Conservation (phyloP, 2,113 vertebrate species). For the Seriola dumerili region DNA sequence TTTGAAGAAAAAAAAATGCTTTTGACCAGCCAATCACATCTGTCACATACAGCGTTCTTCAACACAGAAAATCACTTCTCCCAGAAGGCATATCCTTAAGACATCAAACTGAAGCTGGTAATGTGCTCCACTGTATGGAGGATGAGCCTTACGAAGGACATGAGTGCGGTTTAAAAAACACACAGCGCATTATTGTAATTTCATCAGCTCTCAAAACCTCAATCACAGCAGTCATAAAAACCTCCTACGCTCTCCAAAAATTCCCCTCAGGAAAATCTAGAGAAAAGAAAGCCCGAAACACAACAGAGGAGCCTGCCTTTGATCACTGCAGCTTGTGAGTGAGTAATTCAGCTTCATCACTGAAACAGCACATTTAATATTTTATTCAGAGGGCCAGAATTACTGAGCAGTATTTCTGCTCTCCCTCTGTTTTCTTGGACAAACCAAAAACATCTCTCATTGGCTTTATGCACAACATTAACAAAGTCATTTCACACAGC, state of each 20-base stretch:
- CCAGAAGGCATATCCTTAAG: slow-evolving; percentile 41
- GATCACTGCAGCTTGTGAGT: slow-evolving; percentile 45
- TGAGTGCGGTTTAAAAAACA: slow-evolving; percentile 26
- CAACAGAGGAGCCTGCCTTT: slow-evolving; percentile 47
- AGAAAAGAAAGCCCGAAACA: slow-evolving; percentile 40
- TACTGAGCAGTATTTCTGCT: slow-evolving; percentile 16
- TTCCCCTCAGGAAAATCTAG: slow-evolving; percentile 46
- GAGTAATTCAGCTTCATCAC: slow-evolving; percentile 65
- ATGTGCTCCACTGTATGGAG: slow-evolving; percentile 27
- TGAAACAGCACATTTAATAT: slow-evolving; percentile 51
- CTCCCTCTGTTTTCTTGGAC: slow-evolving; percentile 11
- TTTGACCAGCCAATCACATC: slow-evolving; percentile 50
- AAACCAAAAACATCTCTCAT: background rate
- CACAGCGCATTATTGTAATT: slow-evolving; percentile 55
- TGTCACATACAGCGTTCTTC: slow-evolving; percentile 27
- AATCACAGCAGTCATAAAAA: slow-evolving; percentile 51
- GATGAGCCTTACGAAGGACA: slow-evolving; percentile 45
- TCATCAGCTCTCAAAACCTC: slow-evolving; percentile 63
- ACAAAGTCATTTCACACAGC: background rate
- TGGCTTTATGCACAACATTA: background rate
- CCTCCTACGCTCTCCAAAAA: slow-evolving; percentile 43
- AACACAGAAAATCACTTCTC: slow-evolving; percentile 30
- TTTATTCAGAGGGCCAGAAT: slow-evolving; percentile 36
- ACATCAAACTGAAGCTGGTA: slow-evolving; percentile 43
- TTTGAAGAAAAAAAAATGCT: slow-evolving; percentile 35